Base-by-base conservation (phyloP, 2,113 vertebrate species). In the Centropus bengalensis region DNA sequence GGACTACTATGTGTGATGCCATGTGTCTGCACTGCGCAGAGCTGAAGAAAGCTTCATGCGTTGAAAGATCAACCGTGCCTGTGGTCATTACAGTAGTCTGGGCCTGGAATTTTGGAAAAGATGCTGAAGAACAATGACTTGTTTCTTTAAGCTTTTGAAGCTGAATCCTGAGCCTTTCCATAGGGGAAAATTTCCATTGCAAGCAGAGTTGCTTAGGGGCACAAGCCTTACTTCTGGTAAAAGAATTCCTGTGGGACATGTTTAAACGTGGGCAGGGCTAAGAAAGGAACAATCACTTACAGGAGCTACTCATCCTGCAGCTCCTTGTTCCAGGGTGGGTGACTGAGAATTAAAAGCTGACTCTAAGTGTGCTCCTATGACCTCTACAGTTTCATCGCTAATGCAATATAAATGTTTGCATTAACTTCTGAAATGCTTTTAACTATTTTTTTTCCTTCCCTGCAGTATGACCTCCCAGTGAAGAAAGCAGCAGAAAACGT, bases 221-320 rank as follows among this genome's bases (percentile, higher is more conserved):
- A 5, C 8, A 42, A 44, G 14, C 6, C 12, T 67, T 71, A 62
- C 27, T 27, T 28, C 44, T 56, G 21, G 12, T 5, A 8, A 12
- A 51, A 30, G 6, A 59, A 8, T 5, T 59, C 6, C 62, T 59
- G 11, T 21, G 23, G 26, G 38, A 30, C 3, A 5, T 4, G 15
- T 36, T 69, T 32, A 21, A 45, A 81, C 47, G n/a, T 12, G 5
- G 51, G 14, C 17, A 77, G 13, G 28, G n/a, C 54, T 84, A 36
- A 86, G 22, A 64, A 49, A 81, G 24, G 20, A 68, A 28, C 4
- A n/a, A 5, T 45, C 0, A 0, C 28, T 4, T 23, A 49, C 5
- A 7, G 45, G 58, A 91, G 15, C 17, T 81, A 51, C 54, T 91
- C 14, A 44, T 73, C 30, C 33, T 47, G 59, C 26, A 78, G 47